These are phyloP conservation scores for Rhopalosiphum maidis DNA, from an alignment of 1,140 invertebrate species.

Conservation along the genomic window DNA sequence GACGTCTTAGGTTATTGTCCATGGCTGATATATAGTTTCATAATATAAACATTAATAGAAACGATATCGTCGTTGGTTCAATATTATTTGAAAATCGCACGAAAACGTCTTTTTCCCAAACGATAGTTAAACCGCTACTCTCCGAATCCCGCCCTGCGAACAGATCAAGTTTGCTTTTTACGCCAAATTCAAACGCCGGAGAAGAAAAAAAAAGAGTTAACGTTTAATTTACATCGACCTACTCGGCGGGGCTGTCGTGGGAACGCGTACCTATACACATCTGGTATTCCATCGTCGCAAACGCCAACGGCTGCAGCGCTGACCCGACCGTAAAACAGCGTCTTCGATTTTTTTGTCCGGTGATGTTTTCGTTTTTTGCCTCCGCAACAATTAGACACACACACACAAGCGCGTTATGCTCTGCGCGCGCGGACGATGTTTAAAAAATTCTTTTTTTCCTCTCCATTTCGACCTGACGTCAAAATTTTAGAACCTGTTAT, in stretches of 20 bases:
- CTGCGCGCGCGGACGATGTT: background rate
- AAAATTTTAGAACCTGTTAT: slow-evolving; percentile 32
- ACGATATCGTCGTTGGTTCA: no score
- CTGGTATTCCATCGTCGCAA: background rate
- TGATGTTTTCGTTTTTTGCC: background rate
- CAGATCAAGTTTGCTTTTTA: background rate
- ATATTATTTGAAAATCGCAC: no score
- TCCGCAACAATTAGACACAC: slow-evolving; percentile 23
- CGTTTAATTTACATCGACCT: background rate
- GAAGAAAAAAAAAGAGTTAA: background rate
- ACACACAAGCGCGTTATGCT: background rate
- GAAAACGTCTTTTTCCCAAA: background rate
- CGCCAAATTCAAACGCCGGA: background rate
- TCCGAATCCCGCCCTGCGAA: no score
- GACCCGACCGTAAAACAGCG: slow-evolving; percentile 4
- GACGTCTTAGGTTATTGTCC: no score
- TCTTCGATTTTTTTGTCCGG: background rate
- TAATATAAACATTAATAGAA: no score
- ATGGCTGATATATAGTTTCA: no score
- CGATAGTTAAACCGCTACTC: no score
- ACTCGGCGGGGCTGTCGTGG: background rate
- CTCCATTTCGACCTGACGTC: background rate
- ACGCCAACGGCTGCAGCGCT: background rate
- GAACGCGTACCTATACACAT: background rate
- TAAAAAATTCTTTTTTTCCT: background rate